Base-by-base conservation (phyloP, 2,888 invertebrate species). In the Aleiodes testaceus region DNA sequence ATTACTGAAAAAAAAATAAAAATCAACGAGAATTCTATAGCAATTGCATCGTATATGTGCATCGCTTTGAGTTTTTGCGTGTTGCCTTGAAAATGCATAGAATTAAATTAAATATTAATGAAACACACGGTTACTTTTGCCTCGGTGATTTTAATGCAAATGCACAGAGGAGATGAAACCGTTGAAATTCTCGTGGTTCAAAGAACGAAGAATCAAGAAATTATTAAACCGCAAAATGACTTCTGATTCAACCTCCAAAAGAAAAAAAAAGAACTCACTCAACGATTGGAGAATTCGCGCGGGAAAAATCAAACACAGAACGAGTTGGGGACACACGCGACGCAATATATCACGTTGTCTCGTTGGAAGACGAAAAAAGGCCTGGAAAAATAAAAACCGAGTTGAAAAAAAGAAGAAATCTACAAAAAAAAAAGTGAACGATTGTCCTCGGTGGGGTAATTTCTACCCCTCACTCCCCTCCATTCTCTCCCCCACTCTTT, bases 291-390 rank as follows among this genome's bases (percentile, higher is more conserved):
- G 76, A 79, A 83, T 82, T 86, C 84, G 83, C 84, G 85, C 86
- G 86, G 84, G 85, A 84, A 86, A 85, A 85, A 82, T 81, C 82
- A 81, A 83, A 81, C 82, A 86, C 80, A 82, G 16, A 26, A 30
- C 14, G 45, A 26, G 26, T 14, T 14, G 6, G 18, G 79, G 80
- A 79, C 80, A 80, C 79, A 79, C 81, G 78, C 79, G 78, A 75
- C 75, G 82, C 82, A 76, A 85, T 85, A 82, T 81, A 86, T 87
- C 84, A 85, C 81, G 79, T 81, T 80, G 82, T 81, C 81, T 79
- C 79, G 70, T 78, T 74, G 64, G 75, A 73, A 73, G 70, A 59
- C 7, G 45, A 66, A 72, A 63, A 73, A 72, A 74, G 72, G 59
- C 11, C 52, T 3, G 12, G 5, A 12, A 16, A 42, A 44, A 59